Evolutionary conservation across 2,797 vertebrate genomes (phyloP).

Genomic region (Myripristis murdjan): DNA sequence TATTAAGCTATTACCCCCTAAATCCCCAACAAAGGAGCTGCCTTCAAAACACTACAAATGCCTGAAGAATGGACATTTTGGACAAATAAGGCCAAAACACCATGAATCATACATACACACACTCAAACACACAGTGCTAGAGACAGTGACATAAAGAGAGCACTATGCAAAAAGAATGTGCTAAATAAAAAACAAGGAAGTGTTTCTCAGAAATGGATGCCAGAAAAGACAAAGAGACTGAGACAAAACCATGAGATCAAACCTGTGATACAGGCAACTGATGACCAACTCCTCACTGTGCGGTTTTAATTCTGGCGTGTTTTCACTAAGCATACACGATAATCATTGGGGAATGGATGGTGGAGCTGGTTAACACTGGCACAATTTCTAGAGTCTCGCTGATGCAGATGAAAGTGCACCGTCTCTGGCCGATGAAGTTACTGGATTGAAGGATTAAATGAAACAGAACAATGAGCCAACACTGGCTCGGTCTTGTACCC

Average conservation of each 20-base stretch:
- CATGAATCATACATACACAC: not conserved
- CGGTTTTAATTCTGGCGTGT: conserved; percentile 27
- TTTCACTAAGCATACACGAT: not conserved
- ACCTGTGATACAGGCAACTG: not conserved
- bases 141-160: not conserved
- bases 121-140: not conserved
- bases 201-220: not conserved
- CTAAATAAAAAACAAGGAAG: not conserved
- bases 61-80: too few relatives aligned
- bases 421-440: conserved; percentile 26
- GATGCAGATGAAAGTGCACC: conserved; percentile 29
- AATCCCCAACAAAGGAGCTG: too few relatives aligned
- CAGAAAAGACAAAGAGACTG: not conserved
- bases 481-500: conserved; percentile 20
- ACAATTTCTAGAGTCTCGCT: conserved; percentile 13
- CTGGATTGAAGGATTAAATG: conserved; percentile 55
- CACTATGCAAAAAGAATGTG: not conserved
- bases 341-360: not conserved
- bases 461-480: conserved; percentile 41
- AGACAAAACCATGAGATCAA: conserved; percentile 9
- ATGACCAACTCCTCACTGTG: not conserved
- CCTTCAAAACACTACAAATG: too few relatives aligned
- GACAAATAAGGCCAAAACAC: not conserved
- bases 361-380: not conserved
- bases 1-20: too few relatives aligned